Percentiles rank a stretch among this genome's conserved stretches.
Conservation (phyloP, 2,888 invertebrate genomes). For the Phasia obesa region DNA sequence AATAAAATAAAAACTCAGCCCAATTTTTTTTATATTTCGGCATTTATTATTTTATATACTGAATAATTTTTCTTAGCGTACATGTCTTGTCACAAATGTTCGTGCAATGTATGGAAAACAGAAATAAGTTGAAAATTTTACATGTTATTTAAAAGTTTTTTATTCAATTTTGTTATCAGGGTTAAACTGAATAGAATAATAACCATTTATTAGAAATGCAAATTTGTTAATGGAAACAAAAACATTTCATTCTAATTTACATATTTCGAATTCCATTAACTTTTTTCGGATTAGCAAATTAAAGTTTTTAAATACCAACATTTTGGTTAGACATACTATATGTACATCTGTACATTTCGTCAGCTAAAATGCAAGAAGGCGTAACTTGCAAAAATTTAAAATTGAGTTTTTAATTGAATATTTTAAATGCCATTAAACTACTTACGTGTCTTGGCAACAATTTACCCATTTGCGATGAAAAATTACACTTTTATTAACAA, state of each 20-base stretch:
- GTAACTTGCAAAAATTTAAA: too few relatives aligned
- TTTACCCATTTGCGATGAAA: too few relatives aligned
- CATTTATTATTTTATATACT: background rate
- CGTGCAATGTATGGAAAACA: background rate
- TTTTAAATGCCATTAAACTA: too few relatives aligned
- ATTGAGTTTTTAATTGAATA: too few relatives aligned
- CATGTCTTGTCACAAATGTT: background rate
- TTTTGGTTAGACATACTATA: too few relatives aligned
- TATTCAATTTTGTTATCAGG: constrained; percentile 25
- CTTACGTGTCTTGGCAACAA: too few relatives aligned
- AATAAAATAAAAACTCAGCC: background rate
- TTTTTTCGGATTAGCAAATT: constrained; percentile 30
- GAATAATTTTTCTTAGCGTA: constrained; percentile 1
- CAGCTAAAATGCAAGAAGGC: too few relatives aligned
- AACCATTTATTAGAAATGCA: constrained; percentile 69
- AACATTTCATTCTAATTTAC: constrained; percentile 59
- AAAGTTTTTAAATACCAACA: constrained; percentile 46
- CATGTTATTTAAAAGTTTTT: constrained; percentile 30
- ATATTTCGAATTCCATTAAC: constrained; percentile 53
- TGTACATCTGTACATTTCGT: too few relatives aligned
- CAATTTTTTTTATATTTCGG: background rate
- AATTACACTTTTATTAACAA: too few relatives aligned
- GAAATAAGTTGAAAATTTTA: constrained; percentile 51
- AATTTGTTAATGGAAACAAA: constrained; percentile 68
- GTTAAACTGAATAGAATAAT: constrained; percentile 13